phyloP scores from a whole-genome alignment of 2,888 invertebrate genomes.

The Prostheceraeus crozeri region DNA sequence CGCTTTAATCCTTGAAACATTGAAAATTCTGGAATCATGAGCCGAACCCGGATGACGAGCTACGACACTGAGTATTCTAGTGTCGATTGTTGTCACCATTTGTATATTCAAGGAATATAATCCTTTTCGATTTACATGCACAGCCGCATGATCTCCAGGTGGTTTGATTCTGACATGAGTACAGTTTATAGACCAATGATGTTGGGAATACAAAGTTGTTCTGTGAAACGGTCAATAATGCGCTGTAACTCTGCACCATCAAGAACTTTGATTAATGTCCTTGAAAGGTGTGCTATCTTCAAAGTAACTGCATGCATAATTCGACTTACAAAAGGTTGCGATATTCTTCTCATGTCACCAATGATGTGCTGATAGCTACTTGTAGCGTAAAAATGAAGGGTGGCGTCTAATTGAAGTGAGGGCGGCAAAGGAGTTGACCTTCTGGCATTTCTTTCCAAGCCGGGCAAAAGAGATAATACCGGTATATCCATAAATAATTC shows the following conservation, averaged over 20 bases:
- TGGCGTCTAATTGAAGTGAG: background rate
- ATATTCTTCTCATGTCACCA: too few species aligned
- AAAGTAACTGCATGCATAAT: background rate
- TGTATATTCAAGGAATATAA: background rate
- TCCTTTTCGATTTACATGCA: slow-evolving; percentile 3
- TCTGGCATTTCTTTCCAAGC: background rate
- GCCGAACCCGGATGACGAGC: slow-evolving; percentile 14
- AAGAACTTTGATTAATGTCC: background rate
- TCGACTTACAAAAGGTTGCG: background rate
- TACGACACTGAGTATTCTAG: background rate
- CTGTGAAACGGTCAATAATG: background rate
- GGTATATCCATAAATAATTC: background rate
- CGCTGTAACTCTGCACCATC: background rate
- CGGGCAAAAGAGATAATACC: too few species aligned
- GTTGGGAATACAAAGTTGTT: background rate
- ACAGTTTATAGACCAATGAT: slow-evolving; percentile 11
- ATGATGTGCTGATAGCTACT: too few species aligned
- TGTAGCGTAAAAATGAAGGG: slow-evolving; percentile 11
- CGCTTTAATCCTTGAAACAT: background rate
- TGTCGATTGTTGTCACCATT: background rate
- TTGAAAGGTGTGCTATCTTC: background rate
- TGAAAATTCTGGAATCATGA: slow-evolving; percentile 2
- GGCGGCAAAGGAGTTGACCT: slow-evolving; percentile 1
- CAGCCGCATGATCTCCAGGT: slow-evolving; percentile 1
- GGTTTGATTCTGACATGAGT: background rate